Percentiles rank a stretch among this genome's conserved stretches.
Evolutionary conservation across 1,140 invertebrate genomes (phyloP).

Genomic region (Pachypsylla venusta): DNA sequence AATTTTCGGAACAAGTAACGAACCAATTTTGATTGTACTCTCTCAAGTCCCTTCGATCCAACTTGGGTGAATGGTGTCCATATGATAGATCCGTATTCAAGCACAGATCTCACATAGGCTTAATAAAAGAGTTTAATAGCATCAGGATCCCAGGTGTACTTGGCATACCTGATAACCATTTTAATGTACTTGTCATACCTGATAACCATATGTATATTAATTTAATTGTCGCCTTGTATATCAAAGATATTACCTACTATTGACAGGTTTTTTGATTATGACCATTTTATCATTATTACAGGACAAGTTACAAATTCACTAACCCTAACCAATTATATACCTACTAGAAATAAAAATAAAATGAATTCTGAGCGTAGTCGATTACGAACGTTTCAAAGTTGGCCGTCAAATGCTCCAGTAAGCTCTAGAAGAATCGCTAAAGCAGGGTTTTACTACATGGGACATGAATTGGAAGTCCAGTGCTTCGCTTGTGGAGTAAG

Average conservation of each 20-base stretch:
- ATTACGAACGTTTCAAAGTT: constrained; percentile 48
- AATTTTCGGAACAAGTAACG: too few relatives aligned
- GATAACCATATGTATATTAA: too few relatives aligned
- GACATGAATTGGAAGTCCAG: constrained; percentile 46
- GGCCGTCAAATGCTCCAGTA: constrained; percentile 50
- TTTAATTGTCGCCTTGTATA: too few relatives aligned
- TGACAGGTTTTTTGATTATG: constrained; percentile 17
- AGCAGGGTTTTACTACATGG: constrained; percentile 68
- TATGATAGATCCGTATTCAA: too few relatives aligned
- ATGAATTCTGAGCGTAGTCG: constrained; percentile 55
- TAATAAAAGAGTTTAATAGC: too few relatives aligned
- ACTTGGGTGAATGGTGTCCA: too few relatives aligned
- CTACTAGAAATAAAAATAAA: constrained; percentile 21
- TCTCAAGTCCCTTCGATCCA: too few relatives aligned
- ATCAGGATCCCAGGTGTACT: too few relatives aligned
- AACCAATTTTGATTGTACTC: too few relatives aligned
- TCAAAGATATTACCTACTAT: constrained; percentile 16
- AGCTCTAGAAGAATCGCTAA: constrained; percentile 49
- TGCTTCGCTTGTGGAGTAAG: constrained; percentile 57
- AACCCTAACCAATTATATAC: constrained; percentile 13
- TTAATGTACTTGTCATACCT: too few relatives aligned
- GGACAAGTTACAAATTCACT: constrained; percentile 9
- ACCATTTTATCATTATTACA: constrained; percentile 15
- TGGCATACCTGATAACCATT: too few relatives aligned
- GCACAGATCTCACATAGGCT: too few relatives aligned